These are phyloP conservation scores for Formica selysi DNA, from an alignment of 1,140 invertebrate species.

Conservation along the genomic window DNA sequence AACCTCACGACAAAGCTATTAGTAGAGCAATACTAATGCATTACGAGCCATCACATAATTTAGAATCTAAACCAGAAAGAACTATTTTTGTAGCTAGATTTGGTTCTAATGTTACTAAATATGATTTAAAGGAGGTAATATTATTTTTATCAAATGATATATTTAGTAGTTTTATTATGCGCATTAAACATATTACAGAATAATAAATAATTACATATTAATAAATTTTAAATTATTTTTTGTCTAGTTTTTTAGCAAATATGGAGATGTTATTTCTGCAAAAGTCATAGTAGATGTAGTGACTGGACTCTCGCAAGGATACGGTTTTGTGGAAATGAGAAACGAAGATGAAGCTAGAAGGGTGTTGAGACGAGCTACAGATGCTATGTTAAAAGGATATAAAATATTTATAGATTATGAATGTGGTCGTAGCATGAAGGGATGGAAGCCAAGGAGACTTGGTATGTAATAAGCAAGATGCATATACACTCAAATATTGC, in stretches of 20 bases:
- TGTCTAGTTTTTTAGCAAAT: slow-evolving; percentile 89
- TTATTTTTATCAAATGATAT: slow-evolving; percentile 18
- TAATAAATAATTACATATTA: not conserved
- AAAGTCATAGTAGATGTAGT: slow-evolving; percentile 93
- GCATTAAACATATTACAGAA: not conserved
- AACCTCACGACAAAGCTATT: slow-evolving; percentile 94
- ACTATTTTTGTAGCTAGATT: slow-evolving; percentile 94
- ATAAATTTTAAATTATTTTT: not conserved
- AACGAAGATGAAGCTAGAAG: slow-evolving; percentile 88
- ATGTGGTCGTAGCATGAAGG: slow-evolving; percentile 88
- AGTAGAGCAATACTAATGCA: slow-evolving; percentile 90
- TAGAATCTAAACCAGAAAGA: slow-evolving; percentile 90
- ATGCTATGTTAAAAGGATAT: slow-evolving; percentile 88
- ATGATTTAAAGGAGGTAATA: slow-evolving; percentile 81
- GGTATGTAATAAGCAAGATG: slow-evolving; percentile 83
- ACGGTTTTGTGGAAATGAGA: slow-evolving; percentile 95
- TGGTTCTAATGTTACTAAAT: slow-evolving; percentile 89
- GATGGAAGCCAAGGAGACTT: slow-evolving; percentile 94
- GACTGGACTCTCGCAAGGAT: slow-evolving; percentile 93
- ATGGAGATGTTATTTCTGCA: slow-evolving; percentile 90
- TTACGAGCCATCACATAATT: slow-evolving; percentile 90
- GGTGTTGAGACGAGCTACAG: slow-evolving; percentile 88
- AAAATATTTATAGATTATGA: slow-evolving; percentile 91
- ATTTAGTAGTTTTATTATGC: slow-evolving; percentile 17
- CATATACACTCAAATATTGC: not conserved